These are phyloP conservation scores for Trachops cirrhosus DNA, from an alignment of 2,797 vertebrate genomes.

Conservation along the genomic window DNA sequence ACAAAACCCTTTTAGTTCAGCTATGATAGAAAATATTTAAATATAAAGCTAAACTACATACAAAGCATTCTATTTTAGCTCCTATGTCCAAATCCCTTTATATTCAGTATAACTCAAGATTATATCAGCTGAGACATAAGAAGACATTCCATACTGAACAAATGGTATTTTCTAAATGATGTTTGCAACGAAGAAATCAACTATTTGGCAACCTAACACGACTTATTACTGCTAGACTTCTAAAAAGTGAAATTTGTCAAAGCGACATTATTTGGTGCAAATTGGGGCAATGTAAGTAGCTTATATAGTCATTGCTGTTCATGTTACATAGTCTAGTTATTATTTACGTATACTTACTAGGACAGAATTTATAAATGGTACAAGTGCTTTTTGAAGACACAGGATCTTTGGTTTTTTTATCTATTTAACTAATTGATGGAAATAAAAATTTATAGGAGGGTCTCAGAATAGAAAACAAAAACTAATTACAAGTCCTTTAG, in stretches of 20 bases:
- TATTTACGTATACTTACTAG: background rate
- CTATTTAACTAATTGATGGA: conserved; percentile 2
- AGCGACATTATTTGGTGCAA: background rate
- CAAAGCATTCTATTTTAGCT: background rate
- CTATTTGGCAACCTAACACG: background rate
- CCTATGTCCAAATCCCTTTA: background rate
- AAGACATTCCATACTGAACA: background rate
- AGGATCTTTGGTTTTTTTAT: conserved; percentile 15
- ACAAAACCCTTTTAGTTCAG: background rate
- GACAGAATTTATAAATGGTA: conserved; percentile 12
- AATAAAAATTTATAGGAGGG: conserved; percentile 20
- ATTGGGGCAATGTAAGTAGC: background rate
- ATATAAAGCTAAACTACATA: background rate
- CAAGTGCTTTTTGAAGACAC: background rate
- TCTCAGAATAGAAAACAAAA: conserved; percentile 14
- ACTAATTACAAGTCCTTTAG: background rate
- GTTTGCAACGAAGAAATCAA: background rate
- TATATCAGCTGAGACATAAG: background rate
- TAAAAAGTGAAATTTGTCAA: conserved; percentile 8
- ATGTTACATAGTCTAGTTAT: background rate
- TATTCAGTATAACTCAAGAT: background rate
- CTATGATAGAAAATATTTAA: background rate
- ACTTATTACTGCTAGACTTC: background rate
- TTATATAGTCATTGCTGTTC: conserved; percentile 1
- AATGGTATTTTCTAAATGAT: background rate